phyloP scores from a whole-genome alignment of 2,113 vertebrate genomes.

The Phrynosoma blainvillii region DNA sequence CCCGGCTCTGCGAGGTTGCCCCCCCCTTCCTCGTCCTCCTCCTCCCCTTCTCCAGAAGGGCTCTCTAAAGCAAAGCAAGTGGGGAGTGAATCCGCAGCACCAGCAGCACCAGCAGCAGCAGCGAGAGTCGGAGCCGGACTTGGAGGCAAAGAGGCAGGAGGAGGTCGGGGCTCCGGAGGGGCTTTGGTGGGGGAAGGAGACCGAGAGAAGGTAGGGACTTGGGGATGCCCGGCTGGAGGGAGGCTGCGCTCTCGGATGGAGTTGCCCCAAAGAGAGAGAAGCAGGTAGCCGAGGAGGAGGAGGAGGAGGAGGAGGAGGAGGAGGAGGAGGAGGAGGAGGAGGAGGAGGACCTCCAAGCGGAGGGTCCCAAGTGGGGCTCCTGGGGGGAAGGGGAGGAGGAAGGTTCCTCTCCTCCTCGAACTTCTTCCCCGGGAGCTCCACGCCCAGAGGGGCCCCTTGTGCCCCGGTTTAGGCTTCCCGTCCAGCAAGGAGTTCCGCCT shows the following conservation, averaged over 20 bases:
- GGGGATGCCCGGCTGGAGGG: background rate
- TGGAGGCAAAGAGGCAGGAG: conserved; percentile 20
- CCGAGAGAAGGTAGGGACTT: conserved; percentile 2
- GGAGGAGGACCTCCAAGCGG: background rate
- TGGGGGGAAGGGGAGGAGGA: too few relatives aligned
- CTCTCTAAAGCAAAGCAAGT: conserved; percentile 13
- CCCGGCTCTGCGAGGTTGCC: background rate
- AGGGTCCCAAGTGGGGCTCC: too few relatives aligned
- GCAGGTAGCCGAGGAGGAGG: background rate
- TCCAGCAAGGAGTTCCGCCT: too few relatives aligned
- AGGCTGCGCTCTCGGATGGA: background rate
- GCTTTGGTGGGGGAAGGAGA: background rate
- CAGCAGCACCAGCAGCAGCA: background rate
- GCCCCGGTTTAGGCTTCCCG: too few relatives aligned
- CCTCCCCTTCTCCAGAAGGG: background rate
- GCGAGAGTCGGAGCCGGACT: background rate
- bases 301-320: background rate
- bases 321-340: background rate
- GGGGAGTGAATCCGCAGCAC: conserved; percentile 15
- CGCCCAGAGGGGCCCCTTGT: too few relatives aligned
- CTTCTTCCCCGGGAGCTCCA: too few relatives aligned
- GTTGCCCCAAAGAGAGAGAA: too few relatives aligned
- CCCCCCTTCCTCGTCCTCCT: background rate
- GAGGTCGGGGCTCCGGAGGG: conserved; percentile 17
- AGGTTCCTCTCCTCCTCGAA: too few relatives aligned